Evolutionary conservation across 2,113 vertebrate genomes (phyloP).

Genomic region (Dicentrarchus labrax): DNA sequence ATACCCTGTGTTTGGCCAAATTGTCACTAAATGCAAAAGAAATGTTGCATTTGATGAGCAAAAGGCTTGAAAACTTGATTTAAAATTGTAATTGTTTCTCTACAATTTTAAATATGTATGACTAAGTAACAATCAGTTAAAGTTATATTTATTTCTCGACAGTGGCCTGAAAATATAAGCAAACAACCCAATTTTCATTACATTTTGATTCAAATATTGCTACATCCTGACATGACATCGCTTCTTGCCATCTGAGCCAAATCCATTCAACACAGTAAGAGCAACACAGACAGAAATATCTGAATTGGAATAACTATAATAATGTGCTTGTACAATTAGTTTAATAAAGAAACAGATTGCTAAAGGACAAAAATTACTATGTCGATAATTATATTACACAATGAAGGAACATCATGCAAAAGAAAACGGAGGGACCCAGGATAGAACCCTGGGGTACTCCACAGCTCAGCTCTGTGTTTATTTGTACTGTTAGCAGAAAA

Average conservation of each 20-base stretch:
- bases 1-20: not conserved
- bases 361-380: not conserved
- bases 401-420: not conserved
- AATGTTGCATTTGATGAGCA: not conserved
- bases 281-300: too few relatives aligned
- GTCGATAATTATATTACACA: not conserved
- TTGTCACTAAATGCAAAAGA: not conserved
- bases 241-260: not conserved
- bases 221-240: not conserved
- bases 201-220: not conserved
- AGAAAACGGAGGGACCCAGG: conserved; percentile 18
- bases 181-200: not conserved
- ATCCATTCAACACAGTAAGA: not conserved
- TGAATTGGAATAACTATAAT: too few relatives aligned
- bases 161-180: not conserved
- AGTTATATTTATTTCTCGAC: not conserved
- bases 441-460: conserved; percentile 28
- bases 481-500: not conserved
- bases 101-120: too few relatives aligned
- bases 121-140: too few relatives aligned
- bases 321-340: not conserved
- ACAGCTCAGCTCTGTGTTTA: not conserved
- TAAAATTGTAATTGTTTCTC: not conserved
- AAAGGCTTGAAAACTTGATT: not conserved
- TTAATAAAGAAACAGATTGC: not conserved